phyloP scores from a whole-genome alignment of 2,113 vertebrate genomes.

The Hymenochirus boettgeri region DNA sequence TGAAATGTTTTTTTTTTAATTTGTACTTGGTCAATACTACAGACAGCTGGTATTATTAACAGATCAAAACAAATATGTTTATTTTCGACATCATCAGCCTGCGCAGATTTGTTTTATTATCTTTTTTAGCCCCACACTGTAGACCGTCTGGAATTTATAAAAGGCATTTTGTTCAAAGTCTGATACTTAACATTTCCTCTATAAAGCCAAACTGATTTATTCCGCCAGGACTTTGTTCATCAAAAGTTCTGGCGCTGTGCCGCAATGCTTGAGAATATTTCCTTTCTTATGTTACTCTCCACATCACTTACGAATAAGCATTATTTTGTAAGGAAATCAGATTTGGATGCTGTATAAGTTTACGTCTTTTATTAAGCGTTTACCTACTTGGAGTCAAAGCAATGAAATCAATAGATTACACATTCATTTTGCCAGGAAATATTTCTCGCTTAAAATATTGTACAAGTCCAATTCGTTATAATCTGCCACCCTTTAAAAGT shows the following conservation, averaged over 20 bases:
- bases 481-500: not conserved
- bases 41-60: too few relatives aligned
- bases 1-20: too few relatives aligned
- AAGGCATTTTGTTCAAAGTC: constrained; percentile 1
- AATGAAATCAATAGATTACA: too few relatives aligned
- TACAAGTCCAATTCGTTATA: constrained; percentile 2
- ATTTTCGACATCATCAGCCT: too few relatives aligned
- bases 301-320: not conserved
- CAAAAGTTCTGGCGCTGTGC: constrained; percentile 4
- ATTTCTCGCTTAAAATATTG: not conserved
- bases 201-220: constrained; percentile 1
- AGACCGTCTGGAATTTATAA: too few relatives aligned
- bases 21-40: too few relatives aligned
- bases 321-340: constrained; percentile 3
- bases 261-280: not conserved
- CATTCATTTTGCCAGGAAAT: constrained; percentile 12
- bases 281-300: not conserved
- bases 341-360: not conserved
- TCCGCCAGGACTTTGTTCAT: constrained; percentile 3
- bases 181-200: constrained; percentile 2
- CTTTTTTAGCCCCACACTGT: too few relatives aligned
- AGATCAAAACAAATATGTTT: too few relatives aligned
- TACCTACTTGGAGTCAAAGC: too few relatives aligned
- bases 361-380: not conserved
- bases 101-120: not conserved